Conservation (phyloP, 2,888 invertebrate species). For the Drosophila quasianomalipes region DNA sequence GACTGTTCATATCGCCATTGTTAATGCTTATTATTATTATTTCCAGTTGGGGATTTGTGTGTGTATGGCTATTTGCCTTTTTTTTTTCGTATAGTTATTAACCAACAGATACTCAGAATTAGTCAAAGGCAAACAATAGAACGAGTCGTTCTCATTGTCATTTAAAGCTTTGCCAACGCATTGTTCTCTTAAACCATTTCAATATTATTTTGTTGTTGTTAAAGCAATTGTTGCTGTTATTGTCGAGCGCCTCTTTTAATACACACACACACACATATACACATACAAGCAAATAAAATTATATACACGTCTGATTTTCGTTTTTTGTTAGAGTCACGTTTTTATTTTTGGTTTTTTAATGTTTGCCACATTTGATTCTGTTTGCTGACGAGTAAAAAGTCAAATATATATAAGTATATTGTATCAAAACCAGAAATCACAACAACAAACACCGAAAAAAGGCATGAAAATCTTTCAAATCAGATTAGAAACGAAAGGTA, state of each 20-base stretch:
- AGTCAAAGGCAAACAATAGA: constrained; percentile 47
- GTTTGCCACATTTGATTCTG: constrained; percentile 21
- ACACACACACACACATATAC: constrained; percentile 57
- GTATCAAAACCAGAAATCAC: constrained; percentile 48
- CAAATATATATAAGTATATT: constrained; percentile 12
- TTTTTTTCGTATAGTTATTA: constrained; percentile 42
- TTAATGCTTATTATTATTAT: constrained; percentile 34
- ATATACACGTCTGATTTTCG: constrained; percentile 68
- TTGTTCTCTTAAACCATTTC: constrained; percentile 47
- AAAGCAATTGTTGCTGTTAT: constrained; percentile 10
- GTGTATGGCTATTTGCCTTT: not conserved
- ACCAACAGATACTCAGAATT: constrained; percentile 48
- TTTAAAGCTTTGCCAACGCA: constrained; percentile 62
- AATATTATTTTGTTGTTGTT: constrained; percentile 14
- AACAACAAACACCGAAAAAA: constrained; percentile 25
- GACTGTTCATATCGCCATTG: constrained; percentile 25
- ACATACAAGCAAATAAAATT: constrained; percentile 43
- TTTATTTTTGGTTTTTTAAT: constrained; percentile 44
- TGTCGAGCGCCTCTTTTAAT: constrained; percentile 28
- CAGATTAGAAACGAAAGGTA: constrained; percentile 61
- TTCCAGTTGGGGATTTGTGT: constrained; percentile 1
- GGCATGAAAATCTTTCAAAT: constrained; percentile 59
- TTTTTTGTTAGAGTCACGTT: constrained; percentile 69
- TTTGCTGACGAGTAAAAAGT: constrained; percentile 61
- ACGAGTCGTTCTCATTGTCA: constrained; percentile 49